These are phyloP conservation scores for Neosilurus hyrtlii DNA, from an alignment of 2,797 vertebrate genomes.

Conservation along the genomic window DNA sequence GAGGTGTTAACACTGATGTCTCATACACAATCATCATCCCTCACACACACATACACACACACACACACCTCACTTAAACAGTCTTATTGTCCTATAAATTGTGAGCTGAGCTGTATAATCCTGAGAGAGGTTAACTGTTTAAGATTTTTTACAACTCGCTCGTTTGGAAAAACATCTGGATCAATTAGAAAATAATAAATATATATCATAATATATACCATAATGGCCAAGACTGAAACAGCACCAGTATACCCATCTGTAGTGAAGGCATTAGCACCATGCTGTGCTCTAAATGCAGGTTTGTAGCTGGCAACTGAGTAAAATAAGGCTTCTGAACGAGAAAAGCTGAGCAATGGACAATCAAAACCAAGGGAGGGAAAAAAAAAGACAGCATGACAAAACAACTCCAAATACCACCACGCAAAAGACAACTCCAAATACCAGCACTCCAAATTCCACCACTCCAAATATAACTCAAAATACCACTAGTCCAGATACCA, in stretches of 20 bases:
- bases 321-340: background rate
- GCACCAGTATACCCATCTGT: background rate
- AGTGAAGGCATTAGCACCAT: background rate
- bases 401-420: background rate
- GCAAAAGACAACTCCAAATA: too few species aligned
- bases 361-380: background rate
- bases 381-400: background rate
- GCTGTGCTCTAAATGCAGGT: background rate
- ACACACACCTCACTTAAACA: background rate
- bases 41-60: background rate
- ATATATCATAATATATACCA: too few species aligned
- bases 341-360: background rate
- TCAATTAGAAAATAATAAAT: background rate
- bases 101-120: background rate
- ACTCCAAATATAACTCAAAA: too few species aligned
- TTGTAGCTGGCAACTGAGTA: background rate
- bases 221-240: too few species aligned
- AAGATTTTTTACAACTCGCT: background rate
- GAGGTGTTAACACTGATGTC: slow-evolving; percentile 24
- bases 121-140: background rate
- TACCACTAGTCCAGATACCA: too few species aligned
- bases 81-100: background rate
- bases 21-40: background rate
- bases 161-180: slow-evolving; percentile 1
- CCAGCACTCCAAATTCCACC: too few species aligned